phyloP scores from a whole-genome alignment of 2,113 vertebrate species.

The Phalacrocorax brasilianus region DNA sequence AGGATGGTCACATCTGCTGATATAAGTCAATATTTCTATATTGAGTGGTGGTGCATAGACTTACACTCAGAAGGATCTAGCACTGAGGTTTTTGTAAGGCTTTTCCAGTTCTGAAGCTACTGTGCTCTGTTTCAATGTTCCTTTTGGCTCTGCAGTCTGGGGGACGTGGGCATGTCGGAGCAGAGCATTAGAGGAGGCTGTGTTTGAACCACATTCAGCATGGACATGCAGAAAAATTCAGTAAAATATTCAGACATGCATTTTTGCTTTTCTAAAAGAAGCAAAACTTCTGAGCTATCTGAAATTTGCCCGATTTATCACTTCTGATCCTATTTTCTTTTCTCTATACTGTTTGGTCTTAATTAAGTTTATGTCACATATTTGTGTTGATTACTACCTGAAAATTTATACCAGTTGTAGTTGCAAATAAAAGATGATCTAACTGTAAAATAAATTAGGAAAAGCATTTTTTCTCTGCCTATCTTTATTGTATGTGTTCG shows the following conservation, averaged over 20 bases:
- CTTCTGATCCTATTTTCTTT: neutral
- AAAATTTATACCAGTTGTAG: neutral
- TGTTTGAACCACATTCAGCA: neutral
- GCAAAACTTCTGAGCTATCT: neutral
- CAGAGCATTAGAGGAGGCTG: neutral
- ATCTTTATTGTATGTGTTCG: neutral
- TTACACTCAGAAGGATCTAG: neutral
- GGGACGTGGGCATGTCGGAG: neutral
- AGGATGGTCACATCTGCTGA: neutral
- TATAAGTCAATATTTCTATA: neutral
- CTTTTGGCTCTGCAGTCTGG: neutral
- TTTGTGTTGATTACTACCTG: neutral
- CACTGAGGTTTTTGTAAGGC: neutral
- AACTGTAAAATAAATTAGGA: neutral
- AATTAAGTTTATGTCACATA: neutral
- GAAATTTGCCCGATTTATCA: neutral
- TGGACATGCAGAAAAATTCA: neutral
- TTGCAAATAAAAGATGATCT: neutral
- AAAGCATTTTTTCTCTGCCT: neutral
- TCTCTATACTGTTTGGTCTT: neutral
- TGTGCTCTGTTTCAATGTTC: fast-evolving
- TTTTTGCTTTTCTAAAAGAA: neutral
- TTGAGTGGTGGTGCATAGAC: neutral
- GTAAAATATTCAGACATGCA: neutral
- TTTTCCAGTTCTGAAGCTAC: neutral